Base-by-base conservation (phyloP, 2,113 vertebrate genomes). In the Gasterosteus aculeatus region DNA sequence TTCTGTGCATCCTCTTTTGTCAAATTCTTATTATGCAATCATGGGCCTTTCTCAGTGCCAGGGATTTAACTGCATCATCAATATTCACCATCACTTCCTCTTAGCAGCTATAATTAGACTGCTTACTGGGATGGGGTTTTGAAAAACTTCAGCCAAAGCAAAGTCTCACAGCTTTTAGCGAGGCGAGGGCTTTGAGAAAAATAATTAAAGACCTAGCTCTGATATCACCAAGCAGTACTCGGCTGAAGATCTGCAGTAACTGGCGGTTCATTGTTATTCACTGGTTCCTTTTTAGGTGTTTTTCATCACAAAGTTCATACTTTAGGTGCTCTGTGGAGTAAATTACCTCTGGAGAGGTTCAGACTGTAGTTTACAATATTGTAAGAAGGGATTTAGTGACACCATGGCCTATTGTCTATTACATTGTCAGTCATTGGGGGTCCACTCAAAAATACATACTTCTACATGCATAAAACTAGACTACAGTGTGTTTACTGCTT, bases 21-120 rank as follows among this genome's bases (percentile, higher is more conserved):
- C 87, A 87, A 81, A 89, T 82, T 81, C 82, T 82, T 84, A 65
- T 67, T 77, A 80, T 72, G 77, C 76, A 86, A 89, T 88, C 82
- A 74, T 10, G 14, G 60, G 29, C 70, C 81, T 78, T 62, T 74
- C 74, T 82, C 80, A 59, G 54, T 88, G 82, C 80, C 85, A 72
- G 73, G 68, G 78, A 88, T 87, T 90, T 87, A 82, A 87, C 85
- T 85, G 83, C 74, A 57, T 80, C 38, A 38, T 82, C 78, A 84
- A 84, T 86, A 86, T 83, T 81, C 69, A 2, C 83, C 68, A 75
- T 84, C 81, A 75, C 75, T 83, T 77, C 81, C 84, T 75, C 58
- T 85, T 74, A 83, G 77, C 79, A 71, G 88, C 79, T 77, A 80
- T 81, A 83, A 89, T 89, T 75, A 81, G 82, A 75, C 85, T 69